Conservation (phyloP, 30 jellyfish, hydroid and myxozoan species). For the Pelagia noctiluca region DNA sequence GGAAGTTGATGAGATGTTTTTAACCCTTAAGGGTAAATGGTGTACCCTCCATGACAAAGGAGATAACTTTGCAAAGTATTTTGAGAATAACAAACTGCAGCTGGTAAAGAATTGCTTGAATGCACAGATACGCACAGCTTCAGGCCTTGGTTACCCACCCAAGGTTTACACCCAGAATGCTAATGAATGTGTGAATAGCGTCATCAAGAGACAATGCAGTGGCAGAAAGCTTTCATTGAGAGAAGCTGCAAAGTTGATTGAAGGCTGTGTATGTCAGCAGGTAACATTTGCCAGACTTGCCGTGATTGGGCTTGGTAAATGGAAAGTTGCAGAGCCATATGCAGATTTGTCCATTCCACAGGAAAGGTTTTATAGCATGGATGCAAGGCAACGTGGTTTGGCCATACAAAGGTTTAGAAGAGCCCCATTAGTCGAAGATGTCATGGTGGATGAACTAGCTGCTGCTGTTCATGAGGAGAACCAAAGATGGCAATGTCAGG, state of each 20-base stretch:
- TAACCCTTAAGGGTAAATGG: conserved; percentile 2
- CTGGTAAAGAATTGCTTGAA: neutral
- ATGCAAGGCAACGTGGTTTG: neutral
- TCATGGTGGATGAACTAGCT: neutral
- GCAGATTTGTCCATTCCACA: neutral
- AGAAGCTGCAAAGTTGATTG: conserved; percentile 13
- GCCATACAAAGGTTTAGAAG: neutral
- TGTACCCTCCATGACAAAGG: neutral
- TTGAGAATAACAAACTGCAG: conserved; percentile 1
- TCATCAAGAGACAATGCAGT: conserved; percentile 13
- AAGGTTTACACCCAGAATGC: conserved; percentile 23
- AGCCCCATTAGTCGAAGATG: neutral
- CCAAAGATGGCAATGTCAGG: neutral
- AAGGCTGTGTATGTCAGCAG: conserved; percentile 25
- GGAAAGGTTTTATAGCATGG: neutral
- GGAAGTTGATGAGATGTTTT: conserved; percentile 40
- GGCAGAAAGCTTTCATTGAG: conserved; percentile 17
- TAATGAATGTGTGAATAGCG: no score
- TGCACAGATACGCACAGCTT: conserved; percentile 1
- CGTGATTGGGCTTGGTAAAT: conserved; percentile 23
- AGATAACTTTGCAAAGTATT: neutral
- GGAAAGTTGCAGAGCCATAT: conserved; percentile 18
- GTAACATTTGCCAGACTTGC: neutral
- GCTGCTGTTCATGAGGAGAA: neutral
- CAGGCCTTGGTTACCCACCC: conserved; percentile 36